Conservation (phyloP, 2,888 invertebrate genomes). For the Smittia aterrima region DNA sequence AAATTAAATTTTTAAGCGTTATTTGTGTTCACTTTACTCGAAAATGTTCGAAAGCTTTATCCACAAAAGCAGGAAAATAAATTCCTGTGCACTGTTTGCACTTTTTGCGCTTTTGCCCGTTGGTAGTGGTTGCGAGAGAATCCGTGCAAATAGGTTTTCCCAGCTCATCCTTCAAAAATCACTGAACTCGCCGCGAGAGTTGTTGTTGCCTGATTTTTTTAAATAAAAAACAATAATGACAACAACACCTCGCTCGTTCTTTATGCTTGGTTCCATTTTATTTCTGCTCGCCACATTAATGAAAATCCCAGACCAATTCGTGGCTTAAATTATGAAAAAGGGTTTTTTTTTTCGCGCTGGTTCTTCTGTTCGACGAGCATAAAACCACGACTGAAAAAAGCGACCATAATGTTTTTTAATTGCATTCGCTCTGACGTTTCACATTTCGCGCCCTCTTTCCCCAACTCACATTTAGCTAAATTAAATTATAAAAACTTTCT, state of each 20-base stretch:
- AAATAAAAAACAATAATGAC: not conserved
- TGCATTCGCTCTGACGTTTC: conserved; percentile 12
- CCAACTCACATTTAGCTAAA: not conserved
- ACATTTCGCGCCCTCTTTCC: not conserved
- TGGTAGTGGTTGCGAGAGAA: not conserved
- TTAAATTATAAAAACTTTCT: conserved; percentile 21
- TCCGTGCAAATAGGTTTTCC: not conserved
- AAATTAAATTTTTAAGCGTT: conserved; percentile 40
- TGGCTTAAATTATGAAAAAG: conserved; percentile 3
- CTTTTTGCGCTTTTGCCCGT: not conserved
- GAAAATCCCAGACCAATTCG: conserved; percentile 29
- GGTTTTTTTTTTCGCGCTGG: not conserved
- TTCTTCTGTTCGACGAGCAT: not conserved
- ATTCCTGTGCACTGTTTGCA: not conserved
- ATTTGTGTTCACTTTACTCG: conserved; percentile 9
- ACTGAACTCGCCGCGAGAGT: not conserved
- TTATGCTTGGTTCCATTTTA: not conserved
- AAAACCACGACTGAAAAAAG: not conserved
- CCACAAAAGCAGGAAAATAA: not conserved
- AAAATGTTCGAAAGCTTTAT: not conserved
- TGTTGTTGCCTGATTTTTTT: too few relatives aligned
- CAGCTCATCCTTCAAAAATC: not conserved
- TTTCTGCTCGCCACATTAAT: conserved; percentile 12
- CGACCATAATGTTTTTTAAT: not conserved
- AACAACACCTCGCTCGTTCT: not conserved